These are phyloP conservation scores for Eristalis tenax DNA, from an alignment of 2,888 invertebrate species.

Conservation along the genomic window DNA sequence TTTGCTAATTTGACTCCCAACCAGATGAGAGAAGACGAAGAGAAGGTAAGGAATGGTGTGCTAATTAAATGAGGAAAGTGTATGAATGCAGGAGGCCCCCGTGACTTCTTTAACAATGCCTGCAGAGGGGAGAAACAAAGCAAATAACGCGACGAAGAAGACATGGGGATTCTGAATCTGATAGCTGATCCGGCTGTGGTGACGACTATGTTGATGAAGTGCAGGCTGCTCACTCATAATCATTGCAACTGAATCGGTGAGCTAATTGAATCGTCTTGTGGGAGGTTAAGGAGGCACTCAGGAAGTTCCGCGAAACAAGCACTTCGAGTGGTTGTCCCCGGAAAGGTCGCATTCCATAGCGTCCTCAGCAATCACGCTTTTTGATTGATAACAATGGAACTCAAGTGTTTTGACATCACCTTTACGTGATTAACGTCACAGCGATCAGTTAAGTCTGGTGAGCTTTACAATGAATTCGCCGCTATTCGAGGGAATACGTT, in stretches of 20 bases:
- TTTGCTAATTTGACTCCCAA: constrained; percentile 26
- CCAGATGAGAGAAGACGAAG: constrained; percentile 18
- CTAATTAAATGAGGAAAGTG: constrained; percentile 57
- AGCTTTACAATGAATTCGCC: background rate
- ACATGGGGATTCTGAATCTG: constrained; percentile 42
- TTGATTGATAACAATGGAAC: background rate
- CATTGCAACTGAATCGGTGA: constrained; percentile 32
- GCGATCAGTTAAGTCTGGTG: too few relatives aligned
- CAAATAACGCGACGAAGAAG: constrained; percentile 1
- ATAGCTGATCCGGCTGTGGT: constrained; percentile 28
- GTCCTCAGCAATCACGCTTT: background rate
- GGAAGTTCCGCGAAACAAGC: background rate
- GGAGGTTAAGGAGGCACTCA: background rate
- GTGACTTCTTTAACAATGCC: constrained; percentile 35
- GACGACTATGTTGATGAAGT: constrained; percentile 43
- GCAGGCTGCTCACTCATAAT: constrained; percentile 37
- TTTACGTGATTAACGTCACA: too few relatives aligned
- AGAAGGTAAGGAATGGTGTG: constrained; percentile 41
- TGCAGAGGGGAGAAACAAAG: background rate
- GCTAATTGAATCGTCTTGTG: constrained; percentile 47
- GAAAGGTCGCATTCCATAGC: background rate
- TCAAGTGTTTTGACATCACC: background rate
- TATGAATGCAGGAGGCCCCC: constrained; percentile 28
- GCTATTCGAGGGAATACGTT: background rate
- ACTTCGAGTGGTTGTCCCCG: background rate